phyloP scores from a whole-genome alignment of 2,888 invertebrate species.

The Epirrhoe alternata region DNA sequence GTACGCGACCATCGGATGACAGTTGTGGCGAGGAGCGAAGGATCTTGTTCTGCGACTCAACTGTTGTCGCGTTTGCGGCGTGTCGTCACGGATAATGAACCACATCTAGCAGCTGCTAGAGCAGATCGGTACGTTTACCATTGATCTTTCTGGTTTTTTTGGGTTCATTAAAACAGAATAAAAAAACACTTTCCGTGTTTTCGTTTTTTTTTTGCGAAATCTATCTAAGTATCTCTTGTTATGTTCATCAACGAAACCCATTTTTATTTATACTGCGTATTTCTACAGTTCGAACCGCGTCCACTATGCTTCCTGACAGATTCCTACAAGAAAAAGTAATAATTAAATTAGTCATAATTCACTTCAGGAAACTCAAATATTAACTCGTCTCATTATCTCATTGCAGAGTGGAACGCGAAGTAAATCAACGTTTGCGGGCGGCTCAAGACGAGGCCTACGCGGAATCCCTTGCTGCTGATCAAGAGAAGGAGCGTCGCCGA shows the following conservation, averaged over 20 bases:
- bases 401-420: slow-evolving; percentile 89
- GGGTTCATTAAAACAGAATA: no score
- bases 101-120: slow-evolving; percentile 93
- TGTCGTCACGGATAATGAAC: slow-evolving; percentile 94
- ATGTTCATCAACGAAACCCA: no score
- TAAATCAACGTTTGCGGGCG: slow-evolving; percentile 93
- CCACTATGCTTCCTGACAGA: no score
- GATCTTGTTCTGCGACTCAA: slow-evolving; percentile 89
- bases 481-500: slow-evolving; percentile 94
- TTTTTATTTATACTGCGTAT: no score
- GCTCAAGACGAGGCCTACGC: slow-evolving; percentile 98
- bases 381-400: no score
- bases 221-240: no score
- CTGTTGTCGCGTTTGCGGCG: slow-evolving; percentile 89
- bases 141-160: neutral
- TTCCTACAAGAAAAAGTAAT: no score
- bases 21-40: slow-evolving; percentile 95
- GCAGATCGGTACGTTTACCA: slow-evolving; percentile 89
- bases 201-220: no score
- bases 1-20: slow-evolving; percentile 97
- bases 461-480: slow-evolving; percentile 95
- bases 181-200: no score
- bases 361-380: no score
- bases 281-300: no score
- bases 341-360: no score